phyloP scores from a whole-genome alignment of 2,113 vertebrate species.

The Taurulus bubalis region DNA sequence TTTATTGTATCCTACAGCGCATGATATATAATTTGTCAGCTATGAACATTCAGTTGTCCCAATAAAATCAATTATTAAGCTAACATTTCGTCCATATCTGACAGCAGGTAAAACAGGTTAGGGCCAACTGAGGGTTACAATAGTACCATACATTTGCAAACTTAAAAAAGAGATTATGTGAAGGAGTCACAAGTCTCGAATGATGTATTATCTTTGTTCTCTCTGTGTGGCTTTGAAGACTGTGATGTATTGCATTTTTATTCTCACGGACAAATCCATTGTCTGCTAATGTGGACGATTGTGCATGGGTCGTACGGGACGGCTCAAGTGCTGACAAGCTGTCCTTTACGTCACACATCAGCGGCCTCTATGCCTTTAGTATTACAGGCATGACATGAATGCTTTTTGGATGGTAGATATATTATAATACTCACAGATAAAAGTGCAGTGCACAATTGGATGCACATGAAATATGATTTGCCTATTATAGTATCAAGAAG shows the following conservation, averaged over 20 bases:
- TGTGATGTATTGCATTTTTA: slow-evolving; percentile 62
- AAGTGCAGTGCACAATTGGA: slow-evolving; percentile 43
- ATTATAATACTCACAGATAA: slow-evolving; percentile 55
- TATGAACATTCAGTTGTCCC: not conserved
- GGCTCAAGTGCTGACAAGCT: slow-evolving; percentile 61
- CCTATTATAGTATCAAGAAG: slow-evolving; percentile 45
- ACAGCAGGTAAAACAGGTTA: slow-evolving; percentile 4
- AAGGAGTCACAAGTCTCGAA: slow-evolving; percentile 43
- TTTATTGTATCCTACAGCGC: slow-evolving; percentile 30
- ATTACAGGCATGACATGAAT: slow-evolving; percentile 32
- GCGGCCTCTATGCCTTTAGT: slow-evolving; percentile 22
- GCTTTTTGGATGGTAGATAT: slow-evolving; percentile 57
- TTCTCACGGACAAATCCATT: slow-evolving; percentile 62
- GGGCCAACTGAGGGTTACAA: not conserved
- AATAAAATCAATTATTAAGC: slow-evolving; percentile 1
- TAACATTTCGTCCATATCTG: not conserved
- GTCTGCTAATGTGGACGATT: slow-evolving; percentile 62
- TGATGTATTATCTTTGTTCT: slow-evolving; percentile 66
- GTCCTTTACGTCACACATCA: slow-evolving; percentile 68
- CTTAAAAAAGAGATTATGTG: slow-evolving; percentile 39
- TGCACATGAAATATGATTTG: slow-evolving; percentile 64
- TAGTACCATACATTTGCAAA: slow-evolving; percentile 27
- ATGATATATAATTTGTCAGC: not conserved
- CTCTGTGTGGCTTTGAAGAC: slow-evolving; percentile 55
- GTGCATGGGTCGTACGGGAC: slow-evolving; percentile 41